Conservation (phyloP, 1,140 invertebrate genomes). For the Zaprionus vittiger region DNA sequence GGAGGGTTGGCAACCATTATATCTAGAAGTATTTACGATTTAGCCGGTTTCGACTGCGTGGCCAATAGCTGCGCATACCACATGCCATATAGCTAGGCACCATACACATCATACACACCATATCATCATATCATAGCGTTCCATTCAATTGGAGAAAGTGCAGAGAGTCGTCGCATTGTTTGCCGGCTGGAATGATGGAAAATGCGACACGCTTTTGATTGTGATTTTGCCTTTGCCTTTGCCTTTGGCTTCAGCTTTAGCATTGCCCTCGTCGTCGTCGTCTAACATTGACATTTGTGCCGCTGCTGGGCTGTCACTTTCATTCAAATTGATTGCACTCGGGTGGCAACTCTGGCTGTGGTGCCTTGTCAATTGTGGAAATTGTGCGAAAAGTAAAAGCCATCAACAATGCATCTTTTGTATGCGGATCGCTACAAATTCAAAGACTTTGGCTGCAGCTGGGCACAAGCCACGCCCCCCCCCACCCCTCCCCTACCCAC, state of each 20-base stretch:
- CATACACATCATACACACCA: neutral
- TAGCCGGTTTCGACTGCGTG: neutral
- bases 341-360: slow-evolving; percentile 45
- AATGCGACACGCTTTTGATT: slow-evolving; percentile 75
- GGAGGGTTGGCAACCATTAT: neutral
- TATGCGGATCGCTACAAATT: slow-evolving; percentile 46
- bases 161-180: slow-evolving; percentile 60
- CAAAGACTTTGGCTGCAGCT: slow-evolving; percentile 43
- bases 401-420: slow-evolving; percentile 41
- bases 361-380: slow-evolving; percentile 36
- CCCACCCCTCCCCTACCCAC: neutral
- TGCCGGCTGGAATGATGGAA: slow-evolving; percentile 60
- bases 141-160: slow-evolving; percentile 72
- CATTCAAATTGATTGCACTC: slow-evolving; percentile 68
- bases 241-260: neutral
- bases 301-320: slow-evolving; percentile 48
- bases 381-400: slow-evolving; percentile 59
- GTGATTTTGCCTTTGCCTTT: slow-evolving; percentile 9
- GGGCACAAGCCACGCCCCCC: slow-evolving; percentile 1
- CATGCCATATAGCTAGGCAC: neutral
- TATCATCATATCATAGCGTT: slow-evolving; percentile 18
- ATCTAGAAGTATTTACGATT: slow-evolving; percentile 35
- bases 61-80: neutral
- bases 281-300: slow-evolving; percentile 65
- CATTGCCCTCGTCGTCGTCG: slow-evolving; percentile 7